Evolutionary conservation across 92 coral and sea anemone species (phyloP).

Genomic region (Paragorgia papillata): DNA sequence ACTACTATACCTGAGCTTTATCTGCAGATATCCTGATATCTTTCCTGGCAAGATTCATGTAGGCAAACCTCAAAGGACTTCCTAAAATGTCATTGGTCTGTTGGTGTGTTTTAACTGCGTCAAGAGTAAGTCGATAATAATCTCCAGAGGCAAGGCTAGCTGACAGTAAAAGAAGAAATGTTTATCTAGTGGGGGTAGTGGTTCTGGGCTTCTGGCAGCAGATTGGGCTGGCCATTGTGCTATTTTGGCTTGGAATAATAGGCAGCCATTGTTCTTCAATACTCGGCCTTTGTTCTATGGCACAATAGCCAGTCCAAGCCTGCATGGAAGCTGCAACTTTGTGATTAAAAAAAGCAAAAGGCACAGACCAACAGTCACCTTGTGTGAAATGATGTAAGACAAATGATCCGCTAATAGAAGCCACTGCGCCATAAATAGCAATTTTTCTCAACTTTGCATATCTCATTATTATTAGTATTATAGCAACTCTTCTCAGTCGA

Average conservation of each 20-base stretch:
- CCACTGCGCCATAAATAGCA: slow-evolving; percentile 87
- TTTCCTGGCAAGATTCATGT: slow-evolving; percentile 79
- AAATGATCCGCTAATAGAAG: slow-evolving; percentile 83
- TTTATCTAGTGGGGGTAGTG: too few species aligned
- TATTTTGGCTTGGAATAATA: too few species aligned
- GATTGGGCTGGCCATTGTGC: too few species aligned
- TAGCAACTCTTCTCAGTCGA: too few species aligned
- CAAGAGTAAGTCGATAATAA: slow-evolving; percentile 74
- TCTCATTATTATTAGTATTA: too few species aligned
- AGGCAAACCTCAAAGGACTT: slow-evolving; percentile 79
- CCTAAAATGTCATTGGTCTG: slow-evolving; percentile 77
- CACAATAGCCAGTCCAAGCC: too few species aligned
- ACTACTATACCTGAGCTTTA: slow-evolving; percentile 79
- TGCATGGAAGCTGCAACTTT: too few species aligned
- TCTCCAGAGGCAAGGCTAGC: slow-evolving; percentile 87
- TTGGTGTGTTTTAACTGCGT: slow-evolving; percentile 67
- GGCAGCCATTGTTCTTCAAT: too few species aligned
- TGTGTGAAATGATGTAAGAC: slow-evolving; percentile 87
- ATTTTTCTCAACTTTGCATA: slow-evolving; percentile 65
- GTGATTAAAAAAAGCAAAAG: too few species aligned
- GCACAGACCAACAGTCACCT: slow-evolving; percentile 58
- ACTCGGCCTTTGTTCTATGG: too few species aligned
- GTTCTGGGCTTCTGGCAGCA: too few species aligned
- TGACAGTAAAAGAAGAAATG: slow-evolving; percentile 15
- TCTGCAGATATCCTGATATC: slow-evolving; percentile 74